Conservation (phyloP, 92 coral and sea anemone genomes). For the Palythoa caribaeorum region DNA sequence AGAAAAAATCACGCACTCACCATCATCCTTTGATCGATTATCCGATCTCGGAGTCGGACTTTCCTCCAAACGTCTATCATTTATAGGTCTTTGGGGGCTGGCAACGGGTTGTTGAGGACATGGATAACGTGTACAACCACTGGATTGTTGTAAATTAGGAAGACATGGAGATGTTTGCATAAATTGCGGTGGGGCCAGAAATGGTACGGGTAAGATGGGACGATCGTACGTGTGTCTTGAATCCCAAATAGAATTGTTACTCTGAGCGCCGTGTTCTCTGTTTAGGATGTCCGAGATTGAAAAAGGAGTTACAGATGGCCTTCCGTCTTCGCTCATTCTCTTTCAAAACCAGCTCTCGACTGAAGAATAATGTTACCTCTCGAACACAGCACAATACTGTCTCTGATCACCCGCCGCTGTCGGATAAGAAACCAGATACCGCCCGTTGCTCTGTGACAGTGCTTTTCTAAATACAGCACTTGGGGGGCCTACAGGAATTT, state of each 20-base stretch:
- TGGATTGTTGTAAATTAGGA: slow-evolving; percentile 22
- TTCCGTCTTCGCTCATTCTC: slow-evolving; percentile 80
- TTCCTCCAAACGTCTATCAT: slow-evolving; percentile 36
- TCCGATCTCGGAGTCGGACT: slow-evolving; percentile 17
- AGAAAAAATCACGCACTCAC: slow-evolving; percentile 53
- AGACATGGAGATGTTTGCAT: slow-evolving; percentile 39
- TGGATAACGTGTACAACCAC: slow-evolving; percentile 25
- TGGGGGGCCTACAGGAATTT: slow-evolving; percentile 96
- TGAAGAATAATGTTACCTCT: slow-evolving; percentile 30
- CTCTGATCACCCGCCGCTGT: slow-evolving; percentile 67
- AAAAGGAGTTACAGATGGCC: slow-evolving; percentile 84
- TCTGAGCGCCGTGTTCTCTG: slow-evolving; percentile 75
- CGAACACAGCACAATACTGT: slow-evolving; percentile 47
- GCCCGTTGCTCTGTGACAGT: slow-evolving; percentile 83
- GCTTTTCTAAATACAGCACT: slow-evolving; percentile 93
- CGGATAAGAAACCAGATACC: slow-evolving; percentile 79
- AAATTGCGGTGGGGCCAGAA: slow-evolving; percentile 42
- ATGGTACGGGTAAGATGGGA: slow-evolving; percentile 15
- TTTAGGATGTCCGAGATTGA: slow-evolving; percentile 92
- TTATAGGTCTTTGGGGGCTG: not conserved
- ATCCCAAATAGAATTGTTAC: slow-evolving; percentile 34
- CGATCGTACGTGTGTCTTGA: slow-evolving; percentile 15
- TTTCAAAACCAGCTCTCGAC: slow-evolving; percentile 16
- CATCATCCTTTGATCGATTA: slow-evolving; percentile 25
- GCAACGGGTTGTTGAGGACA: slow-evolving; percentile 32